phyloP scores from a whole-genome alignment of 2,797 vertebrate species.

The Epinephelus awoara region DNA sequence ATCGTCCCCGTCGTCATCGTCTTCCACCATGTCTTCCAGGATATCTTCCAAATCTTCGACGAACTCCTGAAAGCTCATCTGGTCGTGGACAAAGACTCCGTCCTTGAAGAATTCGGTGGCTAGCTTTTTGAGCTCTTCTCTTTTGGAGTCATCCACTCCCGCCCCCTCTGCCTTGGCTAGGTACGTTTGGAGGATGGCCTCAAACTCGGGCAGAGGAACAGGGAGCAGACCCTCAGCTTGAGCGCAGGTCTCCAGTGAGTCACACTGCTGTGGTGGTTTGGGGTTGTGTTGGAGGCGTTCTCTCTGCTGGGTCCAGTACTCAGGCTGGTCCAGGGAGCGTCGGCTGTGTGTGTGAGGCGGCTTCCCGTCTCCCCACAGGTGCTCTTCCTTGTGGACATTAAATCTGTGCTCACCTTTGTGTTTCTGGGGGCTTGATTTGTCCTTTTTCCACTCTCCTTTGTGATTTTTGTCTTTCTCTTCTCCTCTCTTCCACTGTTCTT shows the following conservation, averaged over 20 bases:
- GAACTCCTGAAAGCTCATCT: constrained; percentile 90
- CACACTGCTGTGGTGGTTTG: constrained; percentile 81
- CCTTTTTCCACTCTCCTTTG: constrained; percentile 46
- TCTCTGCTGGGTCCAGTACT: constrained; percentile 84
- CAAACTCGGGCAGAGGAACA: constrained; percentile 67
- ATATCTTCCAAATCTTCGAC: constrained; percentile 91
- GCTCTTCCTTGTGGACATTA: constrained; percentile 44
- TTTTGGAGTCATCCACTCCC: constrained; percentile 61
- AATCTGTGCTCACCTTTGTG: constrained; percentile 31
- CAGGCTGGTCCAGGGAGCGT: constrained; percentile 60
- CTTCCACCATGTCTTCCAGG: constrained; percentile 90
- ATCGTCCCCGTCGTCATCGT: constrained; percentile 72
- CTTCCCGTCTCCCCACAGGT: constrained; percentile 52
- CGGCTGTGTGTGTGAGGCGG: constrained; percentile 59
- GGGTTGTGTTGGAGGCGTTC: constrained; percentile 78
- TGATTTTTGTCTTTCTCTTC: constrained; percentile 47
- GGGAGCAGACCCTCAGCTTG: constrained; percentile 82
- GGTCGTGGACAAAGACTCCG: constrained; percentile 89
- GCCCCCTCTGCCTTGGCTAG: constrained; percentile 78
- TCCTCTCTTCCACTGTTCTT: constrained; percentile 48
- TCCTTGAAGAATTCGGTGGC: constrained; percentile 86
- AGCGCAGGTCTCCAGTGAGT: constrained; percentile 85
- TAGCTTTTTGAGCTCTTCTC: constrained; percentile 72
- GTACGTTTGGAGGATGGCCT: constrained; percentile 80
- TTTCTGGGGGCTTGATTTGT: constrained; percentile 26